A percentile compares a stretch with the other conserved stretches of the same genome.
Evolutionary conservation across 2,797 vertebrate species (phyloP).

Genomic region (Gallinago nigripennis): DNA sequence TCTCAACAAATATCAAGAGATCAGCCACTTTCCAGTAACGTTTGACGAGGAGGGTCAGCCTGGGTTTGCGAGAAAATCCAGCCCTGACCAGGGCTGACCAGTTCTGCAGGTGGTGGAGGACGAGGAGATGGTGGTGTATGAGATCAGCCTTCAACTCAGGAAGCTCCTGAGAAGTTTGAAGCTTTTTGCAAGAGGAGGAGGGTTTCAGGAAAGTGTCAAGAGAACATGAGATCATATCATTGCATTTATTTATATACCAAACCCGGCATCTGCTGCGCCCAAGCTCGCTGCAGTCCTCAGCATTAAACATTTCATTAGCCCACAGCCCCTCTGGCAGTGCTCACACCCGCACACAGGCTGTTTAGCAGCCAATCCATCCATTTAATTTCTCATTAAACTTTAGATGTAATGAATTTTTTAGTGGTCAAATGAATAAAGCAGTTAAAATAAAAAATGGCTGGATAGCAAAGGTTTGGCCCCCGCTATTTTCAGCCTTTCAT

Average conservation of each 20-base stretch:
- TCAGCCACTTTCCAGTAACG: background rate
- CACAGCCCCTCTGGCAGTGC: constrained; percentile 59
- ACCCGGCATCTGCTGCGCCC: constrained; percentile 48
- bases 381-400: constrained; percentile 66
- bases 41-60: background rate
- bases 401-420: constrained; percentile 64
- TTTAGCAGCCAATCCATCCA: constrained; percentile 55
- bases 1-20: background rate
- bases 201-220: constrained; percentile 57
- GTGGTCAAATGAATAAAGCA: constrained; percentile 54
- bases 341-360: constrained; percentile 65
- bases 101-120: background rate
- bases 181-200: constrained; percentile 3
- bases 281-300: constrained; percentile 43
- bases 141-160: constrained; percentile 20
- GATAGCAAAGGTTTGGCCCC: constrained; percentile 41
- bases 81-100: background rate
- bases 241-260: constrained; percentile 56
- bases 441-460: constrained; percentile 48
- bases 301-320: constrained; percentile 68
- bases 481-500: constrained; percentile 13
- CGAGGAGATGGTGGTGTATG: background rate
- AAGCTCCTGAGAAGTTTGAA: constrained; percentile 25
- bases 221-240: constrained; percentile 63
- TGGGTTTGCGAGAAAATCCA: background rate